These are phyloP conservation scores for Archips xylosteana DNA, from an alignment of 2,888 invertebrate species.

Conservation along the genomic window DNA sequence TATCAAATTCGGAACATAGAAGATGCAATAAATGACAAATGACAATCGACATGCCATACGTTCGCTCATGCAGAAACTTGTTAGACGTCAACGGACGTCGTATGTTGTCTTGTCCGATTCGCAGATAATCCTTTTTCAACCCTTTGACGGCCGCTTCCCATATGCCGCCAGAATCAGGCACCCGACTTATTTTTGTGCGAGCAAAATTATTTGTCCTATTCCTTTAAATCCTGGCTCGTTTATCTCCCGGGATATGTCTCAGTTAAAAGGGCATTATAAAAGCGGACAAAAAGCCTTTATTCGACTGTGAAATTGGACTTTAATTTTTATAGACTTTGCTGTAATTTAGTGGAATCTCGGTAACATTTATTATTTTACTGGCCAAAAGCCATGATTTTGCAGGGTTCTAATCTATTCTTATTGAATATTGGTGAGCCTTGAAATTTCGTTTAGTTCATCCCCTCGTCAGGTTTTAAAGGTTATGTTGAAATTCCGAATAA, in stretches of 20 bases:
- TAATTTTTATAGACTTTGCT: constrained; percentile 23
- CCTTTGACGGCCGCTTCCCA: background rate
- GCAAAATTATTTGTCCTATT: constrained; percentile 28
- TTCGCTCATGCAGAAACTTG: background rate
- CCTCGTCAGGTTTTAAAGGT: background rate
- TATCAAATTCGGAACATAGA: too few relatives aligned
- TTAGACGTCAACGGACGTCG: background rate
- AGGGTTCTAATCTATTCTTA: background rate
- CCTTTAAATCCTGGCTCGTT: constrained; percentile 36
- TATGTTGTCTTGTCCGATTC: background rate
- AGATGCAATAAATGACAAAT: background rate
- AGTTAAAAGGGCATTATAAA: constrained; percentile 38
- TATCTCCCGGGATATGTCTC: constrained; percentile 34
- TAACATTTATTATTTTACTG: constrained; percentile 7
- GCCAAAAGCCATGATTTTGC: background rate
- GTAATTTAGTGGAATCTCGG: background rate
- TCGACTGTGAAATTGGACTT: constrained; percentile 21
- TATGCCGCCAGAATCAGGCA: constrained; percentile 6
- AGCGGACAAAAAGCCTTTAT: constrained; percentile 19
- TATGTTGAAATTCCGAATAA: too few relatives aligned
- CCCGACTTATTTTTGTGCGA: constrained; percentile 12
- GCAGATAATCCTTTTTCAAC: background rate
- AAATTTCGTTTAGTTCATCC: background rate
- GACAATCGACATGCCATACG: background rate
- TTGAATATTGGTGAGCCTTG: background rate